Base-by-base conservation (phyloP, 2,113 vertebrate genomes). In the Eira barbara region DNA sequence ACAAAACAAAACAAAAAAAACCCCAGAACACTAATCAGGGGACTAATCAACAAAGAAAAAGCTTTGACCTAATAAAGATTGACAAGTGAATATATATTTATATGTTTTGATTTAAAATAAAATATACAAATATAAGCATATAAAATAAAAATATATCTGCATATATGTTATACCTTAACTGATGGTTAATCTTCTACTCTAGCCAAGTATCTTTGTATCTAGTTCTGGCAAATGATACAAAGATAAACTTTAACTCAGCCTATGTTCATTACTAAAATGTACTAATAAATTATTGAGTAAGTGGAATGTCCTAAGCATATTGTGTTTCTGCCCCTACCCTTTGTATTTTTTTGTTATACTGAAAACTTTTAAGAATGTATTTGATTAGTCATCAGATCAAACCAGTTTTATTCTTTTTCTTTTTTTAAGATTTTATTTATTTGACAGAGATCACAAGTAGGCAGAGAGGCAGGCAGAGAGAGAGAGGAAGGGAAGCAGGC, bases 301-400 rank as follows among this genome's bases (percentile, higher is more conserved):
- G 47, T 81, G n/a, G 20, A 79, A 73, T 69, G 88, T 79, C 87
- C 42, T 79, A 93, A 67, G 23, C 42, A 49, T 88, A 49, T 23
- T 89, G 14, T 88, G 21, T 83, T 83, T 92, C 12, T 61, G 1
- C 57, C 63, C 42, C 42, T 82, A 85, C 10, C 59, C 10, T 82
- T 94, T 93, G 31, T 87, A 52, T 89, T 96, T 90, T 18, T 92
- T 80, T 92, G 18, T 23, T 85, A 84, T 36, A 82, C 52, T 81
- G 42, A 79, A 76, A 91, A 89, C 34, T 80, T 96, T 93, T 74
- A 21, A 81, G 73, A 94, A 63, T 61, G 18, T 76, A 36, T 71
- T 96, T 45, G 45, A 79, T 29, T 82, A 47, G 15, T 83, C 45
- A 90, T 76, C 27, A 94, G 47, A 82, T 94, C 57, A 96, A 89